phyloP scores from a whole-genome alignment of 2,113 vertebrate species.

The Empidonax alnorum region DNA sequence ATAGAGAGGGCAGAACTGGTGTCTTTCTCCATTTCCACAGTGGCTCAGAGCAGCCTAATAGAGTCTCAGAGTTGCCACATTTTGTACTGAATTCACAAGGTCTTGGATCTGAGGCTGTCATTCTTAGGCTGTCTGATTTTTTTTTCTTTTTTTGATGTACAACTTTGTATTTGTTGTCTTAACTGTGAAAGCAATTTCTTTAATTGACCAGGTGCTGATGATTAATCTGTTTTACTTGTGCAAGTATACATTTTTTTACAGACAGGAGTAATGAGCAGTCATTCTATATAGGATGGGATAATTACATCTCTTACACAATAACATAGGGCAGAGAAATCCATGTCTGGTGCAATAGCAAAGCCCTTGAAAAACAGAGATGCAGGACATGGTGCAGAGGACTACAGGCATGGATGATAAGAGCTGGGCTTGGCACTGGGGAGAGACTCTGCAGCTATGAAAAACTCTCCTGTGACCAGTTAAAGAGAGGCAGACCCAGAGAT shows the following conservation, averaged over 20 bases:
- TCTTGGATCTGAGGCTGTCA: neutral
- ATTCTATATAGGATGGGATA: neutral
- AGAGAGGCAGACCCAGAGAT: neutral
- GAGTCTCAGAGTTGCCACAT: neutral
- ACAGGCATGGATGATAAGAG: neutral
- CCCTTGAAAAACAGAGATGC: neutral
- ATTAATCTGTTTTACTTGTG: neutral
- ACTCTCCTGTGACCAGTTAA: neutral
- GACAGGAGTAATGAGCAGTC: fast-evolving
- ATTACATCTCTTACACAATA: neutral
- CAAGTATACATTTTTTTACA: neutral
- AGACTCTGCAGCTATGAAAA: neutral
- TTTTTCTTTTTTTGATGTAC: neutral
- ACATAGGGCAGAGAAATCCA: neutral
- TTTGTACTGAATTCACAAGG: neutral
- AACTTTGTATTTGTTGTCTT: neutral
- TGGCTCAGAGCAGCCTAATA: neutral
- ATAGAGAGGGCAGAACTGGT: neutral
- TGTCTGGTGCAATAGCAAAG: neutral
- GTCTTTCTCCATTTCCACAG: neutral
- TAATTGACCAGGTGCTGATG: neutral
- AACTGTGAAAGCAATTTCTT: neutral
- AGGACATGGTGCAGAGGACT: neutral
- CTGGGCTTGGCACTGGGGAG: neutral
- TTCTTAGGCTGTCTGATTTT: neutral